phyloP scores from a whole-genome alignment of 2,888 invertebrate species.

The Empis livida region DNA sequence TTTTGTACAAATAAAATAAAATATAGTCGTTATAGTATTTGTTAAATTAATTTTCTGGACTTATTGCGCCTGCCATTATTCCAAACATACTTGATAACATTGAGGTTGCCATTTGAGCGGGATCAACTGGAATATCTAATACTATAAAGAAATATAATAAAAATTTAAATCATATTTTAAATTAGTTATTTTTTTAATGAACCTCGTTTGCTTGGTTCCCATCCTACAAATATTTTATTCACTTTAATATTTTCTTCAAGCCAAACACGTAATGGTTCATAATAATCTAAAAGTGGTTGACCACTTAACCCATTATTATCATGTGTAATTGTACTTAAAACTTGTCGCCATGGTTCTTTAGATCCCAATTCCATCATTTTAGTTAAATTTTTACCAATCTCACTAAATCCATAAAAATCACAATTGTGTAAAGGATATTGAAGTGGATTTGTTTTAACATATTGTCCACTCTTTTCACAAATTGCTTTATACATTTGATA shows the following conservation, averaged over 20 bases:
- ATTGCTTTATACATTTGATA: constrained; percentile 45
- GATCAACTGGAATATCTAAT: too few species aligned
- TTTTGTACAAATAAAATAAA: too few species aligned
- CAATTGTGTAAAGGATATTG: constrained; percentile 48
- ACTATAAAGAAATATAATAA: too few species aligned
- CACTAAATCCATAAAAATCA: constrained; percentile 49
- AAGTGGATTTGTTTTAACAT: constrained; percentile 40
- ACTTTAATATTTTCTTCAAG: constrained; percentile 40
- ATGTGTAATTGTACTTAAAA: constrained; percentile 55
- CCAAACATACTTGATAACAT: too few species aligned
- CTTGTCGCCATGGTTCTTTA: constrained; percentile 47
- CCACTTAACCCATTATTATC: constrained; percentile 59
- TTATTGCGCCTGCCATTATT: too few species aligned
- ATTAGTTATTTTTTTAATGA: too few species aligned
- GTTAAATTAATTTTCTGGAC: too few species aligned
- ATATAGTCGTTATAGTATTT: too few species aligned
- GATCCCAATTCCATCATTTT: constrained; percentile 41
- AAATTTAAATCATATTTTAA: too few species aligned
- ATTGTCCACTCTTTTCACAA: constrained; percentile 50
- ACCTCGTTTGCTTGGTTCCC: constrained; percentile 8
- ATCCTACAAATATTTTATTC: constrained; percentile 23
- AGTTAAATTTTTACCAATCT: constrained; percentile 43
- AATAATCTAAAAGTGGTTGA: constrained; percentile 42
- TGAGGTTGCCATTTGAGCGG: too few species aligned
- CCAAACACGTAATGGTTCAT: constrained; percentile 46